Evolutionary conservation across 2,888 invertebrate species (phyloP).

Genomic region (Dione juno): DNA sequence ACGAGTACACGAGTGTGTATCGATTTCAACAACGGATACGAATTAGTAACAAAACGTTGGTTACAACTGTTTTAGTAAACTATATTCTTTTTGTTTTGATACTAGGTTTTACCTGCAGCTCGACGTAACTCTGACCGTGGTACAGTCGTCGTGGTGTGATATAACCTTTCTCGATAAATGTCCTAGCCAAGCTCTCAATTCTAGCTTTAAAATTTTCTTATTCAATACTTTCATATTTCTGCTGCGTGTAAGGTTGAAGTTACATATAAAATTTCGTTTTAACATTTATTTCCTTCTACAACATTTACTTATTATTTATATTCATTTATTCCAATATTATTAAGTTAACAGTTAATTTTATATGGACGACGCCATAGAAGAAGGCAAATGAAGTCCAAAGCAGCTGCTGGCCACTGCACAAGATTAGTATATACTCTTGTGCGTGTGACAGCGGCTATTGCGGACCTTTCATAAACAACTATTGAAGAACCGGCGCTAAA

Average conservation of each 20-base stretch:
- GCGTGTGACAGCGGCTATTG: slow-evolving; percentile 99
- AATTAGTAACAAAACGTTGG: slow-evolving; percentile 19
- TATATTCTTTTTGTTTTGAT: background rate
- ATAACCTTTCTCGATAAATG: background rate
- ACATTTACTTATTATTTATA: background rate
- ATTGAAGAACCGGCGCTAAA: slow-evolving; percentile 50
- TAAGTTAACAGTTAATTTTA: slow-evolving; percentile 12
- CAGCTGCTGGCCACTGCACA: slow-evolving; percentile 99
- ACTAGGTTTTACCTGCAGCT: too few species aligned
- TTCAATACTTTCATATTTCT: background rate
- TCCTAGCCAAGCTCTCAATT: too few species aligned
- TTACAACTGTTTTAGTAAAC: background rate
- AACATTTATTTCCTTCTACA: background rate
- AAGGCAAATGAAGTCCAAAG: slow-evolving; percentile 88
- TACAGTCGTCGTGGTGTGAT: too few species aligned
- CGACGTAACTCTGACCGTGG: too few species aligned
- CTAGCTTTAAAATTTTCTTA: too few species aligned
- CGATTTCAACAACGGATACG: slow-evolving; percentile 32
- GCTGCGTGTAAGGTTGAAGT: background rate
- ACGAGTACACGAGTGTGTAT: slow-evolving; percentile 1
- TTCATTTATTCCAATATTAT: background rate
- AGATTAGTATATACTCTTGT: slow-evolving; percentile 97
- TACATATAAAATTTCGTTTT: background rate
- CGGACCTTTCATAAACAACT: slow-evolving; percentile 86
- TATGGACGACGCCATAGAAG: slow-evolving; percentile 25